phyloP scores from a whole-genome alignment of 2,113 vertebrate genomes.

The Paracanthobrama guichenoti region DNA sequence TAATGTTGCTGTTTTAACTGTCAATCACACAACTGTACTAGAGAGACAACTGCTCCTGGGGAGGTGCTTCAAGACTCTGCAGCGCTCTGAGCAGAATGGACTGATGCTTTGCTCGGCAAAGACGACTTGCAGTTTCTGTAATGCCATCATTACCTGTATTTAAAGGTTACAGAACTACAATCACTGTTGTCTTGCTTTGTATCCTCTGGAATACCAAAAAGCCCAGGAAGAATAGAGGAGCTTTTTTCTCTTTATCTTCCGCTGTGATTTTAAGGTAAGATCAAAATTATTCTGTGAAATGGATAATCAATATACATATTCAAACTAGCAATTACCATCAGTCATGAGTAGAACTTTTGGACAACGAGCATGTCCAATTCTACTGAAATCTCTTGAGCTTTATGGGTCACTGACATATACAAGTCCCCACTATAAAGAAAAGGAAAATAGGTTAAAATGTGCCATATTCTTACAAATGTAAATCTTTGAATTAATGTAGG shows the following conservation, averaged over 20 bases:
- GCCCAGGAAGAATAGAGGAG: neutral
- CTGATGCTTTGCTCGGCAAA: slow-evolving; percentile 26
- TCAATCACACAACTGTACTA: slow-evolving; percentile 51
- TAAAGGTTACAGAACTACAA: neutral
- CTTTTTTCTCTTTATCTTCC: neutral
- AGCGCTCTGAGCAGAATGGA: slow-evolving; percentile 30
- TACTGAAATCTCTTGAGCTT: neutral
- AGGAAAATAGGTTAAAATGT: neutral
- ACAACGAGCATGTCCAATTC: neutral
- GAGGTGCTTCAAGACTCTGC: slow-evolving; percentile 17
- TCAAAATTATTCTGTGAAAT: neutral
- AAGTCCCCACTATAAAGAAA: neutral
- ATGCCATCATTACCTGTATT: slow-evolving; percentile 2
- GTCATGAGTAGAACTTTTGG: neutral
- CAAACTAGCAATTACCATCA: neutral
- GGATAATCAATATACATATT: neutral
- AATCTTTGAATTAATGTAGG: neutral
- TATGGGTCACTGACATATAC: neutral
- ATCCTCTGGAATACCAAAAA: neutral
- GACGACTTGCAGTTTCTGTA: slow-evolving; percentile 27
- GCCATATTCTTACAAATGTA: neutral
- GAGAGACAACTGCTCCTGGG: slow-evolving; percentile 45
- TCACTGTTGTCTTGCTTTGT: neutral
- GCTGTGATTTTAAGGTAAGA: neutral
- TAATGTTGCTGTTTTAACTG: slow-evolving; percentile 54